Evolutionary conservation across 2,113 vertebrate species (phyloP).

Genomic region (Callipepla californica): DNA sequence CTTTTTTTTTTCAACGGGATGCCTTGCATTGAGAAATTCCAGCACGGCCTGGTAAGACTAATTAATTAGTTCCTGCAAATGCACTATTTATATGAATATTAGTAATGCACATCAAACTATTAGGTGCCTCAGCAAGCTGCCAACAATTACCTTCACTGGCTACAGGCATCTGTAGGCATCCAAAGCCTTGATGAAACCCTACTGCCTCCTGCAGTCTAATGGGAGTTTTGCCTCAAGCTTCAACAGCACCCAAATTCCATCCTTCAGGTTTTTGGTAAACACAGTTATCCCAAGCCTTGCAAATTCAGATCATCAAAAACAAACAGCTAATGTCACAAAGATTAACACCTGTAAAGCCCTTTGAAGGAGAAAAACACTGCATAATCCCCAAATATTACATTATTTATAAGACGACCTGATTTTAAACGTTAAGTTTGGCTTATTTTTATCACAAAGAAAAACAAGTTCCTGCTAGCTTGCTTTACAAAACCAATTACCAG

Average conservation of each 20-base stretch:
- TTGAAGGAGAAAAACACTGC: constrained; percentile 31
- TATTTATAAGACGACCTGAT: constrained; percentile 70
- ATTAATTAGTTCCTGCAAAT: constrained; percentile 8
- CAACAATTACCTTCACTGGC: neutral
- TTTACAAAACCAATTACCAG: constrained; percentile 71
- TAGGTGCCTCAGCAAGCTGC: neutral
- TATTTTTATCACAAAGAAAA: constrained; percentile 74
- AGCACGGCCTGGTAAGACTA: neutral
- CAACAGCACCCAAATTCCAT: neutral
- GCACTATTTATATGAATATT: neutral
- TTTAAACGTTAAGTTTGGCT: constrained; percentile 57
- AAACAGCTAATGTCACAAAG: neutral
- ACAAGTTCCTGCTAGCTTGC: constrained; percentile 55
- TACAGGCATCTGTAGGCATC: neutral
- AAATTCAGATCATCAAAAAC: constrained; percentile 5
- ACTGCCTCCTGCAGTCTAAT: constrained; percentile 63
- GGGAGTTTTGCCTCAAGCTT: neutral
- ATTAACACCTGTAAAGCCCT: constrained; percentile 60
- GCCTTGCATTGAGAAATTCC: neutral
- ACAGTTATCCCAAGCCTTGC: neutral
- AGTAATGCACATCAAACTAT: neutral
- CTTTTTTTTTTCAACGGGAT: neutral
- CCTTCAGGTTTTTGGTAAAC: neutral
- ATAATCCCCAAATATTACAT: constrained; percentile 51
- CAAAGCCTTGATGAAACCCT: constrained; percentile 38